Conservation (phyloP, 2,888 invertebrate genomes). For the Dicyrtoma fusca region DNA sequence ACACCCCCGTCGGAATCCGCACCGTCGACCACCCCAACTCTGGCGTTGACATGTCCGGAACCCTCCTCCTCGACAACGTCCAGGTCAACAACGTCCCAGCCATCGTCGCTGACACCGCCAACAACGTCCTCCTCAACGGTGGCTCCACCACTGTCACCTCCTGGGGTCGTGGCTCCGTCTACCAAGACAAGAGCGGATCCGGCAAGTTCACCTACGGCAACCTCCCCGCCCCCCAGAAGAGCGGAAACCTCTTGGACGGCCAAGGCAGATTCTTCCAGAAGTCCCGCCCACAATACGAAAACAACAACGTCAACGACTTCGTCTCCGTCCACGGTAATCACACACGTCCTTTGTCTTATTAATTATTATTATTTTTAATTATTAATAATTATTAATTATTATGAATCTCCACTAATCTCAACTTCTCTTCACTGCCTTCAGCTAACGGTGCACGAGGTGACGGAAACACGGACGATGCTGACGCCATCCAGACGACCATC, state of each 20-base stretch:
- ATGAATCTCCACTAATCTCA: no score
- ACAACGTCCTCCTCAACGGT: constrained; percentile 22
- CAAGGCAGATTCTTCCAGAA: constrained; percentile 48
- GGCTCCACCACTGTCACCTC: constrained; percentile 41
- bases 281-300: constrained; percentile 50
- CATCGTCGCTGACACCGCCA: constrained; percentile 33
- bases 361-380: not conserved
- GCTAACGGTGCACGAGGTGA: constrained; percentile 49
- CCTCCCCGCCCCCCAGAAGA: constrained; percentile 41
- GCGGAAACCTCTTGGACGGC: constrained; percentile 41
- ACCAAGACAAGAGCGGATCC: constrained; percentile 44
- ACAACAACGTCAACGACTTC: constrained; percentile 37
- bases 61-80: constrained; percentile 51
- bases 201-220: constrained; percentile 27
- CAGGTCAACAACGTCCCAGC: constrained; percentile 36
- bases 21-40: constrained; percentile 33
- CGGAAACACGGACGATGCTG: constrained; percentile 49
- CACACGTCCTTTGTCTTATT: not conserved
- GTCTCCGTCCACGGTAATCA: constrained; percentile 46
- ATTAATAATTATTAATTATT: no score
- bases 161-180: constrained; percentile 51
- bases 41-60: constrained; percentile 44
- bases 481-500: constrained; percentile 50
- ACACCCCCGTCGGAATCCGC: constrained; percentile 44
- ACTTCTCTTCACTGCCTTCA: no score